A percentile compares a stretch with the other conserved stretches of the same genome.
phyloP scores from a whole-genome alignment of 1,140 invertebrate genomes.

The Brachionus rotundiformis region DNA sequence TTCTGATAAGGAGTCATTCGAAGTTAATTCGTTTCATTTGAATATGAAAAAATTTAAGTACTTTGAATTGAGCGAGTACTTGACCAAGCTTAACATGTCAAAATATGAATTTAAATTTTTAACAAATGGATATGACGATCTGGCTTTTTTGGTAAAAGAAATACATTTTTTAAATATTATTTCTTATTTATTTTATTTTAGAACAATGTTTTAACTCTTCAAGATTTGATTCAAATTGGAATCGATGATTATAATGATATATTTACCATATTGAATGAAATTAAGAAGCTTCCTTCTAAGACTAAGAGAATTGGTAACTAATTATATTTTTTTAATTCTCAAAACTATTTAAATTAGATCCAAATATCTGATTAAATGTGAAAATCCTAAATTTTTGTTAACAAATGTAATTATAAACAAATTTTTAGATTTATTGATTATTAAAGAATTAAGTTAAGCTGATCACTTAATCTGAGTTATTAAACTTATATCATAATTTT shows the following conservation, averaged over 20 bases:
- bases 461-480: no score
- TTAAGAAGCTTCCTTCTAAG: slow-evolving; percentile 8
- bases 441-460: no score
- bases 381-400: no score
- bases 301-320: slow-evolving; percentile 17
- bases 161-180: background rate
- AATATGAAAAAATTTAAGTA: slow-evolving; percentile 50
- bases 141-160: slow-evolving; percentile 1
- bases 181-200: background rate
- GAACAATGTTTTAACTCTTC: slow-evolving; percentile 25
- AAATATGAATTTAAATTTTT: slow-evolving; percentile 50
- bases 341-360: background rate
- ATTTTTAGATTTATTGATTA: no score
- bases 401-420: no score
- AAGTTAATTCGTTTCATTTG: slow-evolving; percentile 21
- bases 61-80: slow-evolving; percentile 30
- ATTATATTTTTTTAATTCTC: no score
- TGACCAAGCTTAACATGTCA: background rate
- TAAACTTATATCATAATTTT: no score
- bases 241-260: slow-evolving; percentile 45
- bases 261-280: slow-evolving; percentile 20
- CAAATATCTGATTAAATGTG: no score
- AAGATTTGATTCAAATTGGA: slow-evolving; percentile 33
- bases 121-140: slow-evolving; percentile 44
- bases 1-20: background rate